Conservation (phyloP, 2,113 vertebrate species). For the Fregetta grallaria region DNA sequence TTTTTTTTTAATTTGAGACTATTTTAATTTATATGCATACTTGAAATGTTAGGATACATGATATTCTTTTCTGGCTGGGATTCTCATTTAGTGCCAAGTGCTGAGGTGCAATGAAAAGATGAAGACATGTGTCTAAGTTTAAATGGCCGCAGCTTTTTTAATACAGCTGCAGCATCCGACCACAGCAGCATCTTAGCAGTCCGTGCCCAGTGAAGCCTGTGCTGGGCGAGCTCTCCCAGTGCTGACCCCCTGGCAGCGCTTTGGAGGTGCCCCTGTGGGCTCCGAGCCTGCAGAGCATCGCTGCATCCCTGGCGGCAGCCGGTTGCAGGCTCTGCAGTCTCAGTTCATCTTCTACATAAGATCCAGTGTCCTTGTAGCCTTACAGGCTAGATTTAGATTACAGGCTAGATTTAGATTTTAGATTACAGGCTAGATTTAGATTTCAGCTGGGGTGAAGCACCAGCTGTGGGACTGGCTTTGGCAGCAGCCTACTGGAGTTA, state of each 20-base stretch:
- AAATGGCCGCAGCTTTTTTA: accelerated
- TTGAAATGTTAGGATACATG: accelerated
- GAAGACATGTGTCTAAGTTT: not conserved
- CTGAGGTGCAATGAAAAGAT: not conserved
- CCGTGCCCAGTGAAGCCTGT: too few species aligned
- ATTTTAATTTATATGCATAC: not conserved
- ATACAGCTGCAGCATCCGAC: not conserved
- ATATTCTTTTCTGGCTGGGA: not conserved
- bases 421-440: accelerated
- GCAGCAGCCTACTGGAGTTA: not conserved
- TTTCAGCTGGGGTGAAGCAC: too few species aligned
- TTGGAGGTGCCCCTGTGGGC: not conserved
- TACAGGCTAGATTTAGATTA: accelerated
- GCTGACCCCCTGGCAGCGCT: not conserved
- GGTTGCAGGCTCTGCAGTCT: not conserved
- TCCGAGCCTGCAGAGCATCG: not conserved
- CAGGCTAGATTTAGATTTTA: accelerated
- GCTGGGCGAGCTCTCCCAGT: not conserved
- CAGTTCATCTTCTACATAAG: not conserved
- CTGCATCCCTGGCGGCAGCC: not conserved
- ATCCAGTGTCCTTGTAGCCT: not conserved
- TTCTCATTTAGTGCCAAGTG: not conserved
- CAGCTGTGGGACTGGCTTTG: not conserved
- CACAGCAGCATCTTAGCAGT: too few species aligned
- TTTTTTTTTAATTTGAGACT: not conserved